These are phyloP conservation scores for Protonemura montana DNA, from an alignment of 2,888 invertebrate genomes.

Conservation along the genomic window DNA sequence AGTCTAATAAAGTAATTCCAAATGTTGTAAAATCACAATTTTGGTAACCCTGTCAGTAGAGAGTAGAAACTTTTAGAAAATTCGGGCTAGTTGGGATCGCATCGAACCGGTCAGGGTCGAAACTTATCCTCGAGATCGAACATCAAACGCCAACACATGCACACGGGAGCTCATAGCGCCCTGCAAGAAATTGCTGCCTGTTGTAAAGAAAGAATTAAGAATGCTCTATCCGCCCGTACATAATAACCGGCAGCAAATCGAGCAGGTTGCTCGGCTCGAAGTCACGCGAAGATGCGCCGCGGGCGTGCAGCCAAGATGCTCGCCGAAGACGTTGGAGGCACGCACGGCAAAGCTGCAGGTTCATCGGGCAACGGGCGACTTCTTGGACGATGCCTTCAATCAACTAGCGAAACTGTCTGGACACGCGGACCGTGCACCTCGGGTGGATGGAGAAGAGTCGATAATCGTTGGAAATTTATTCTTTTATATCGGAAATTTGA, in stretches of 20 bases:
- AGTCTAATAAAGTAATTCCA: background rate
- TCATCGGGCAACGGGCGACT: background rate
- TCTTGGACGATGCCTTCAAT: background rate
- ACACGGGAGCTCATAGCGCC: constrained; percentile 38
- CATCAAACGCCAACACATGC: constrained; percentile 31
- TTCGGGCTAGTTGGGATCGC: constrained; percentile 22
- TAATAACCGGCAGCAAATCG: constrained; percentile 22
- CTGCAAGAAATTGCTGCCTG: constrained; percentile 16
- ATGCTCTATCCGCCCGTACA: constrained; percentile 33
- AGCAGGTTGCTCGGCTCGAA: constrained; percentile 27
- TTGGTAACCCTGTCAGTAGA: constrained; percentile 20
- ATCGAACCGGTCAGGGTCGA: constrained; percentile 36
- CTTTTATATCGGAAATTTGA: background rate
- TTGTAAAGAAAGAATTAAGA: constrained; percentile 30
- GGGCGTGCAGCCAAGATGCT: constrained; percentile 24
- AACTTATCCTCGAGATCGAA: background rate
- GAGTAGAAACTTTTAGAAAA: constrained; percentile 31
- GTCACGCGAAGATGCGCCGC: constrained; percentile 34
- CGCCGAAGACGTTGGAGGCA: background rate
- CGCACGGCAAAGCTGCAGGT: background rate
- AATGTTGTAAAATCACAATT: background rate
- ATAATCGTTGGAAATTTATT: background rate
- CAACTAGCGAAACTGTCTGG: constrained; percentile 27
- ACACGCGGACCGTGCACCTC: background rate
- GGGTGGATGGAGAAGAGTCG: background rate